These are phyloP conservation scores for Enteromius radiatus DNA, from an alignment of 2,797 vertebrate genomes.

Conservation along the genomic window DNA sequence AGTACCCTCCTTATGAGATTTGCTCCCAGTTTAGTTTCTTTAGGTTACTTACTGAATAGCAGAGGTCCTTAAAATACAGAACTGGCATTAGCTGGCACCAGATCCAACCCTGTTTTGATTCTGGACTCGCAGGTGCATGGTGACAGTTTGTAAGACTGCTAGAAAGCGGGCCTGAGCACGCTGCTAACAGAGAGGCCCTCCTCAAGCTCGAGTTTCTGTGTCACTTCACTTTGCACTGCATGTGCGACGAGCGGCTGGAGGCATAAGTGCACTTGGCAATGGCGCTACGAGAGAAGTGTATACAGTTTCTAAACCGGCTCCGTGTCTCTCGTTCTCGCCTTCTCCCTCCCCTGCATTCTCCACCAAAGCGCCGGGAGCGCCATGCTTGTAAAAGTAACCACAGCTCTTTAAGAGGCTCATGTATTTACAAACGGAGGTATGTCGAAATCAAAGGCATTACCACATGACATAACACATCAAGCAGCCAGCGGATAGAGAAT, in stretches of 20 bases:
- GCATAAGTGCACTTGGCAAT: slow-evolving; percentile 70
- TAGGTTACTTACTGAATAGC: background rate
- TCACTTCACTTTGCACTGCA: slow-evolving; percentile 63
- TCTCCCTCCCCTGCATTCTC: slow-evolving; percentile 79
- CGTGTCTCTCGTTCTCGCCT: slow-evolving; percentile 68
- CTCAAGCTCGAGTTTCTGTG: slow-evolving; percentile 75
- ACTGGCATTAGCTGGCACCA: background rate
- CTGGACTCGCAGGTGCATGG: slow-evolving; percentile 65
- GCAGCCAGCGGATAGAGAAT: slow-evolving; percentile 94
- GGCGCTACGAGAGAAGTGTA: slow-evolving; percentile 71
- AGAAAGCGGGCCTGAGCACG: slow-evolving; percentile 71
- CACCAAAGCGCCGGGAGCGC: slow-evolving; percentile 92
- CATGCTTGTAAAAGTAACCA: slow-evolving; percentile 91
- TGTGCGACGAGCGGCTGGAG: slow-evolving; percentile 68
- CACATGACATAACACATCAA: slow-evolving; percentile 99
- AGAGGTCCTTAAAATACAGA: background rate
- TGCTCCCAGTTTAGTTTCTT: slow-evolving; percentile 49
- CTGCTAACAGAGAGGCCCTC: slow-evolving; percentile 70
- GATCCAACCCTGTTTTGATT: background rate
- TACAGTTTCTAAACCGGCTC: slow-evolving; percentile 74
- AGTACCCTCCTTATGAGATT: slow-evolving; percentile 66
- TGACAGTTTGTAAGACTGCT: slow-evolving; percentile 77
- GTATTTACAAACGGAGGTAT: slow-evolving; percentile 99
- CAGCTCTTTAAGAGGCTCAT: slow-evolving; percentile 97
- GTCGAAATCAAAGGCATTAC: slow-evolving; percentile 99